These are phyloP conservation scores for Eurois occulta DNA, from an alignment of 2,888 invertebrate genomes.

Conservation along the genomic window DNA sequence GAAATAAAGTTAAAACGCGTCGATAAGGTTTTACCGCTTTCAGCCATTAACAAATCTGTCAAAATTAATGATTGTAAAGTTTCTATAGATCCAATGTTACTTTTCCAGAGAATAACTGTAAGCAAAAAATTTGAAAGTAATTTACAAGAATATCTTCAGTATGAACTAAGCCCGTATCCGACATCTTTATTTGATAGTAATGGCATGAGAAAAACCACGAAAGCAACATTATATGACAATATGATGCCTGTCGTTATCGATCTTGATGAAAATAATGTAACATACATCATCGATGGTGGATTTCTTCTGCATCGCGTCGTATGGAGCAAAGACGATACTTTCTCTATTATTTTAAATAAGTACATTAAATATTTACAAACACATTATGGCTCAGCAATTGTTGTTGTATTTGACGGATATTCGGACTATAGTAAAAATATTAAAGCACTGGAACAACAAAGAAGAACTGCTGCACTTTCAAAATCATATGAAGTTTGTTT, in stretches of 20 bases:
- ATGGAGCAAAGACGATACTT: constrained; percentile 7
- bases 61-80: constrained; percentile 10
- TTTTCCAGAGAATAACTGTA: constrained; percentile 9
- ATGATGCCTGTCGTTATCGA: not conserved
- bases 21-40: not conserved
- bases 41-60: constrained; percentile 31
- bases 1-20: no score
- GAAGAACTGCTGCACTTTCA: constrained; percentile 76
- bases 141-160: constrained; percentile 4
- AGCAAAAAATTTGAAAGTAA: constrained; percentile 4
- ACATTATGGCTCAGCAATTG: constrained; percentile 9
- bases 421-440: constrained; percentile 73
- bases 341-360: constrained; percentile 5
- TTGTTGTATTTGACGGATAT: constrained; percentile 71
- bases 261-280: constrained; percentile 4
- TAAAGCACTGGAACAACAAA: constrained; percentile 75
- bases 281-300: constrained; percentile 19
- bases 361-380: constrained; percentile 9
- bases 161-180: constrained; percentile 13
- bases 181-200: constrained; percentile 7
- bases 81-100: constrained; percentile 10
- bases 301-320: constrained; percentile 16
- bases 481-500: constrained; percentile 75
- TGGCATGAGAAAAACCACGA: constrained; percentile 12
- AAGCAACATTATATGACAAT: constrained; percentile 5